These are phyloP conservation scores for Pagetopsis macropterus DNA, from an alignment of 2,797 vertebrate genomes.

Conservation along the genomic window DNA sequence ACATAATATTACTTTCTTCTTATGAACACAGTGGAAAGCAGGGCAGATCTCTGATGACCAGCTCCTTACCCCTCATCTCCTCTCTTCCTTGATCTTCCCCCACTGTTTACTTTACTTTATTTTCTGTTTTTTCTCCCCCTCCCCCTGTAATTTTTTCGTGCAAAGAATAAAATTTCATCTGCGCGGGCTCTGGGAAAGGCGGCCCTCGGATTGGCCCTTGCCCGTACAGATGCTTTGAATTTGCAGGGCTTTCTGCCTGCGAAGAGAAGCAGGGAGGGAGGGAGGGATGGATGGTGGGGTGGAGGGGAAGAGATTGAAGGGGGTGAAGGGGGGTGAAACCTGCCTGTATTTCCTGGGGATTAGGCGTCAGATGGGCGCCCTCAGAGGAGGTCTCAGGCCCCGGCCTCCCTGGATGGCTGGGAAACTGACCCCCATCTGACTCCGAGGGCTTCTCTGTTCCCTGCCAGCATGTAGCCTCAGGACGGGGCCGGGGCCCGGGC, in stretches of 20 bases:
- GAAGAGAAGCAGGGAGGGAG: slow-evolving; percentile 50
- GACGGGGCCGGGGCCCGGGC: slow-evolving; percentile 38
- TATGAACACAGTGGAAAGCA: slow-evolving; percentile 64
- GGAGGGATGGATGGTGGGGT: slow-evolving; percentile 51
- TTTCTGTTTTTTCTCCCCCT: slow-evolving; percentile 74
- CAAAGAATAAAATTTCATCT: slow-evolving; percentile 81
- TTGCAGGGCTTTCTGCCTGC: slow-evolving; percentile 79
- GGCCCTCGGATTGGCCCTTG: slow-evolving; percentile 69
- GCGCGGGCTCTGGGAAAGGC: slow-evolving; percentile 80
- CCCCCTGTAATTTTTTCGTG: slow-evolving; percentile 77
- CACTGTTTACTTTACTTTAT: slow-evolving; percentile 84
- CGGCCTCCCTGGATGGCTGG: slow-evolving; percentile 80
- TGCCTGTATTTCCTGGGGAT: slow-evolving; percentile 86
- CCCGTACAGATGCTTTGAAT: slow-evolving; percentile 86
- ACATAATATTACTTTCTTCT: slow-evolving; percentile 73
- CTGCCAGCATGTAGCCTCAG: slow-evolving; percentile 58
- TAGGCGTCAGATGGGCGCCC: slow-evolving; percentile 81
- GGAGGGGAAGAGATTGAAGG: slow-evolving; percentile 44
- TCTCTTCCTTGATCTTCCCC: slow-evolving; percentile 76
- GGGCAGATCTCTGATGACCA: slow-evolving; percentile 74
- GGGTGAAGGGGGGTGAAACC: slow-evolving; percentile 59
- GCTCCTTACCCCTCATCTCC: slow-evolving; percentile 69
- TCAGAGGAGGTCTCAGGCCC: slow-evolving; percentile 81
- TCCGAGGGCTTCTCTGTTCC: slow-evolving; percentile 60
- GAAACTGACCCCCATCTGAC: slow-evolving; percentile 85